A percentile compares a stretch with the other conserved stretches of the same genome.
Evolutionary conservation across 2,113 vertebrate genomes (phyloP).

Genomic region (Dolichallabes microphthalmus): DNA sequence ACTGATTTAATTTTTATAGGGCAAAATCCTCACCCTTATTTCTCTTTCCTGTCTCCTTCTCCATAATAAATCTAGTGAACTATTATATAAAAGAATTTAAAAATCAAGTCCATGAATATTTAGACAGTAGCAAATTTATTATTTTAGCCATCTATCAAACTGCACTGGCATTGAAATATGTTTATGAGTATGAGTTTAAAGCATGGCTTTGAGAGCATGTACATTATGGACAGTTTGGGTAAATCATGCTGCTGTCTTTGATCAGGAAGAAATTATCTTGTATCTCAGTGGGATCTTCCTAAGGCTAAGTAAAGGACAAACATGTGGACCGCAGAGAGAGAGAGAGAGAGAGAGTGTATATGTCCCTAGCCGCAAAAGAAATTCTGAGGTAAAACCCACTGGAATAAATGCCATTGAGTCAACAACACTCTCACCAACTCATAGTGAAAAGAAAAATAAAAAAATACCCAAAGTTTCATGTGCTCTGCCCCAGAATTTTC

Average conservation of each 20-base stretch:
- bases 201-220: not conserved
- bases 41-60: not conserved
- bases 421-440: not conserved
- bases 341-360: not conserved
- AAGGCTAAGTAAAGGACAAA: too few species aligned
- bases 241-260: too few species aligned
- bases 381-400: not conserved
- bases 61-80: not conserved
- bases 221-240: not conserved
- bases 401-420: not conserved
- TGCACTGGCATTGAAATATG: not conserved
- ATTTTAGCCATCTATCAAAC: not conserved
- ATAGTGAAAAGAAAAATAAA: not conserved
- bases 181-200: not conserved
- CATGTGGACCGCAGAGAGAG: not conserved
- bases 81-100: not conserved
- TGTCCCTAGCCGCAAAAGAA: not conserved
- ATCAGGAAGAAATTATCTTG: too few species aligned
- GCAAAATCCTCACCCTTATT: not conserved
- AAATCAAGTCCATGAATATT: not conserved
- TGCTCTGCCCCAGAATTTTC: not conserved
- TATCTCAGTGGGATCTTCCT: too few species aligned
- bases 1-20: not conserved
- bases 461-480: not conserved
- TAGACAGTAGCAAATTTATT: not conserved